Percentiles rank a stretch among this genome's conserved stretches.
phyloP scores from a whole-genome alignment of 2,113 vertebrate species.

The Spilogale gracilis region DNA sequence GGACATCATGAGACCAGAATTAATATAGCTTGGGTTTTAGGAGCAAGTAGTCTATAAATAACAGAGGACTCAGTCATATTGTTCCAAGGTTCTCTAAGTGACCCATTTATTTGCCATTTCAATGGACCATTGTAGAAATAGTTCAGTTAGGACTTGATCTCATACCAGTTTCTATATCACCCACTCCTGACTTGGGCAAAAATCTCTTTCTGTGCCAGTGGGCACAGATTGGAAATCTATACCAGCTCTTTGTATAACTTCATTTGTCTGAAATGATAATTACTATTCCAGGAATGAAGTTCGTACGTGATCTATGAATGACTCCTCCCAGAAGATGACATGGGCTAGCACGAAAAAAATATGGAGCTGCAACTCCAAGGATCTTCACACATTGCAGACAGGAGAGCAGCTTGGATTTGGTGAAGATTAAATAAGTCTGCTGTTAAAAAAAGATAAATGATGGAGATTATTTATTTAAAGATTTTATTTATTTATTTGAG shows the following conservation, averaged over 20 bases:
- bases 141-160: constrained; percentile 22
- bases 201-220: background rate
- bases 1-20: background rate
- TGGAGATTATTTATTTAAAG: background rate
- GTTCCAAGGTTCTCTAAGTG: background rate
- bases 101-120: constrained; percentile 27
- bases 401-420: constrained; percentile 11
- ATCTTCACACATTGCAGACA: background rate
- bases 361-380: background rate
- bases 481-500: no score
- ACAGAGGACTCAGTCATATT: background rate
- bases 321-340: constrained; percentile 36
- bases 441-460: background rate
- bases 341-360: constrained; percentile 34
- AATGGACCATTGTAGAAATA: background rate
- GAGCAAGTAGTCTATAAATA: constrained; percentile 58
- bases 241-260: background rate
- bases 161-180: background rate
- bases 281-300: background rate
- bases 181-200: background rate
- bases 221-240: background rate
- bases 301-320: background rate
- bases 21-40: constrained; percentile 29
- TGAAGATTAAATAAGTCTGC: constrained; percentile 44
- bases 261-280: background rate